Percentiles rank a stretch among this genome's conserved stretches.
Evolutionary conservation across 1,140 invertebrate species (phyloP).

Genomic region (Diachasma alloeum): DNA sequence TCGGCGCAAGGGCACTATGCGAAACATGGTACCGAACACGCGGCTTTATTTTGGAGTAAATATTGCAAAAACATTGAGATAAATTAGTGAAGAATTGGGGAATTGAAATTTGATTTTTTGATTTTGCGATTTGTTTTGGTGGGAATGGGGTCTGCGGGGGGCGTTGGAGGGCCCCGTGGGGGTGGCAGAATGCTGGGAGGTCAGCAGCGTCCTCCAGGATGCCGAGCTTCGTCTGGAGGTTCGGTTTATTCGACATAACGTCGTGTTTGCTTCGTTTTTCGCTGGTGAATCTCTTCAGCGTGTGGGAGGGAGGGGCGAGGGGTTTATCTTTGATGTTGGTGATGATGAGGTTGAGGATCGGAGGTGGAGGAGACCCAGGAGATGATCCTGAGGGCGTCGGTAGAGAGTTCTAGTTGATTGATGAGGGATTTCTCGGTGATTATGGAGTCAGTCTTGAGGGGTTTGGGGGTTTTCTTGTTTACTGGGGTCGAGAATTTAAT

Average conservation of each 20-base stretch:
- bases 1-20: constrained; percentile 41
- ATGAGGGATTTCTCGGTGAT: constrained; percentile 67
- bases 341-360: constrained; percentile 65
- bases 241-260: neutral
- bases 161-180: neutral
- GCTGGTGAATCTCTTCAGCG: constrained; percentile 67
- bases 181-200: no score
- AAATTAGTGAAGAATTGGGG: neutral
- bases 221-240: neutral
- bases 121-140: neutral
- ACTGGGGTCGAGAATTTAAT: constrained; percentile 54
- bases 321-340: constrained; percentile 62
- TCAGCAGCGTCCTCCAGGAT: neutral
- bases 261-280: constrained; percentile 60
- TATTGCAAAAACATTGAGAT: neutral
- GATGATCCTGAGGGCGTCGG: constrained; percentile 69
- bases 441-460: constrained; percentile 65
- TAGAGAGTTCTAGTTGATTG: constrained; percentile 67
- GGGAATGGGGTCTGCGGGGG: neutral
- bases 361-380: constrained; percentile 62
- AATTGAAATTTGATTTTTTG: neutral
- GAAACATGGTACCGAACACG: constrained; percentile 43
- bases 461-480: constrained; percentile 64
- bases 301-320: constrained; percentile 63
- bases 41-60: constrained; percentile 49